phyloP scores from a whole-genome alignment of 2,888 invertebrate species.

The Graphium colonna region DNA sequence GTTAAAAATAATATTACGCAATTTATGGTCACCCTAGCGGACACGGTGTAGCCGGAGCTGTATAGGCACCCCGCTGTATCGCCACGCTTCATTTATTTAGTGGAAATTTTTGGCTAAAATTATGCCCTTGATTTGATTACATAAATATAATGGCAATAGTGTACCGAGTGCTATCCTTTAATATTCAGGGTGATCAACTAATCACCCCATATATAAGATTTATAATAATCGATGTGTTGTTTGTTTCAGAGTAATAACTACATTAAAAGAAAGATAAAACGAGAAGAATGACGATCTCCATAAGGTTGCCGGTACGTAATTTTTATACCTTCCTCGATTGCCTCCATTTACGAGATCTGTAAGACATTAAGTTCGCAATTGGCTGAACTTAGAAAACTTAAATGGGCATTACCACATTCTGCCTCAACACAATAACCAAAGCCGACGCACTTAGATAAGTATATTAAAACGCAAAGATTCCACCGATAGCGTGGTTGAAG shows the following conservation, averaged over 20 bases:
- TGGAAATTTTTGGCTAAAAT: too few species aligned
- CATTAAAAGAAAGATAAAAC: conserved; percentile 45
- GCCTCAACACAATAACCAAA: conserved; percentile 36
- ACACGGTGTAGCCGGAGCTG: too few species aligned
- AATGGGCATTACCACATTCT: conserved; percentile 32
- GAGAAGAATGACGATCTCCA: conserved; percentile 49
- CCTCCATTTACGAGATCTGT: conserved; percentile 23
- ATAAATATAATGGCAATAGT: too few species aligned
- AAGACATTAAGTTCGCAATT: conserved; percentile 24
- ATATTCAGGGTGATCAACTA: too few species aligned
- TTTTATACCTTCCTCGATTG: conserved; percentile 19
- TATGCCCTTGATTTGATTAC: too few species aligned
- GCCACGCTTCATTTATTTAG: too few species aligned
- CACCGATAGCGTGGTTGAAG: conserved; percentile 40
- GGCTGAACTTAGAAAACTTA: conserved; percentile 19
- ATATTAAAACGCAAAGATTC: conserved; percentile 60
- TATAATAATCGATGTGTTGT: too few species aligned
- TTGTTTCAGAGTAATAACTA: conserved; percentile 54
- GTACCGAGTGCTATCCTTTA: too few species aligned
- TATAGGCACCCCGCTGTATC: too few species aligned
- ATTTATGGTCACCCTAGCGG: too few species aligned
- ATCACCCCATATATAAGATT: too few species aligned
- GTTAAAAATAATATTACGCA: too few species aligned
- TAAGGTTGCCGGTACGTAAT: conserved; percentile 57
- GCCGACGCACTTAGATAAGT: conserved; percentile 37